Percentiles rank a stretch among this genome's conserved stretches.
phyloP scores from a whole-genome alignment of 1,140 invertebrate species.

The Drosophila setifemur region DNA sequence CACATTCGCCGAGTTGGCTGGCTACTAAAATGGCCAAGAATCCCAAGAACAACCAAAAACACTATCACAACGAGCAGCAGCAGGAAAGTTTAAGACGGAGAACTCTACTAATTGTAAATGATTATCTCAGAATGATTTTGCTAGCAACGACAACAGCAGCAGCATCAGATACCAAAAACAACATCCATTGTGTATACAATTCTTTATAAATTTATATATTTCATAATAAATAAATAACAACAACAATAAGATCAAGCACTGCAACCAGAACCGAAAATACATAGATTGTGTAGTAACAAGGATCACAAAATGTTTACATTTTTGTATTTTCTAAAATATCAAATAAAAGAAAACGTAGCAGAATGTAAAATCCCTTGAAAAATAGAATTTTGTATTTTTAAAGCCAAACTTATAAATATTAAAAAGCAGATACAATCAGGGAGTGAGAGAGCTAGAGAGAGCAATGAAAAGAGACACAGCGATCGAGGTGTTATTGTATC shows the following conservation, averaged over 20 bases:
- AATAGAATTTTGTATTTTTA: conserved; percentile 71
- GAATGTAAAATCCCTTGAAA: conserved; percentile 24
- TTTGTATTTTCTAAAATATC: conserved; percentile 38
- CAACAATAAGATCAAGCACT: conserved; percentile 67
- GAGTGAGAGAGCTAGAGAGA: conserved; percentile 25
- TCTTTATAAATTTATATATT: conserved; percentile 69
- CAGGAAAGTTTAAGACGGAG: conserved; percentile 24
- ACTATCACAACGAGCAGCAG: conserved; percentile 18
- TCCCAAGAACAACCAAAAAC: conserved; percentile 12
- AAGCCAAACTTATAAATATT: conserved; percentile 73
- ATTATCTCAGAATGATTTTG: conserved; percentile 67
- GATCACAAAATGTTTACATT: conserved; percentile 10
- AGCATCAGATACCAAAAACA: conserved; percentile 64
- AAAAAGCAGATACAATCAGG: conserved; percentile 42
- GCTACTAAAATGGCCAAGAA: conserved; percentile 85
- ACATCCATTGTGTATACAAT: conserved; percentile 75
- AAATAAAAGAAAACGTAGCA: conserved; percentile 37
- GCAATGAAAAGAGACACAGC: conserved; percentile 23
- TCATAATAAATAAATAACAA: conserved; percentile 81
- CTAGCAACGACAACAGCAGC: conserved; percentile 20
- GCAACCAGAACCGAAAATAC: conserved; percentile 54
- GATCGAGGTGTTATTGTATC: conserved; percentile 8
- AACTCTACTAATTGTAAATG: conserved; percentile 70
- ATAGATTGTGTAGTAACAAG: conserved; percentile 40
- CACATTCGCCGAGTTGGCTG: conserved; percentile 97